phyloP scores from a whole-genome alignment of 2,113 vertebrate genomes.

The Gnathonemus longibarbis region DNA sequence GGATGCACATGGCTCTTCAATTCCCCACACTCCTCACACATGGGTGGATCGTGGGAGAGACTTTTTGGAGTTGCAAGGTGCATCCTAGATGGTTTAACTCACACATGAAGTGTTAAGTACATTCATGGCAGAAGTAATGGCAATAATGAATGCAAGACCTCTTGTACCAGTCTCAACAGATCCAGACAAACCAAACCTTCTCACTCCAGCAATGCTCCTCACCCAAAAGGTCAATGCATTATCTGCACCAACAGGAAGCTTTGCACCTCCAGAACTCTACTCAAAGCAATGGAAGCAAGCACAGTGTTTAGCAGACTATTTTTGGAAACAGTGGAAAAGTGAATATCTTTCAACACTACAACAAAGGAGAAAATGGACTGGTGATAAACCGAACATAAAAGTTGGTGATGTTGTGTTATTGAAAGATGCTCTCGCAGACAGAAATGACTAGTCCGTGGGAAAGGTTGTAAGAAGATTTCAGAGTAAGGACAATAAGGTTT shows the following conservation, averaged over 20 bases:
- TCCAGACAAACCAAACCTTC: neutral
- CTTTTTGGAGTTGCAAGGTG: neutral
- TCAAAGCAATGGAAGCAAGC: neutral
- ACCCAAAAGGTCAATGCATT: neutral
- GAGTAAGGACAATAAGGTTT: too few relatives aligned
- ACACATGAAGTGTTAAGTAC: neutral
- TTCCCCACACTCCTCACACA: conserved; percentile 21
- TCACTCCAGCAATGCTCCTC: neutral
- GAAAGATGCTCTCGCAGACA: too few relatives aligned
- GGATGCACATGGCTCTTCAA: conserved; percentile 21
- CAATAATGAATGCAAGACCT: conserved; percentile 16
- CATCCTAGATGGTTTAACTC: neutral
- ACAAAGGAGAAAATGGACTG: too few relatives aligned
- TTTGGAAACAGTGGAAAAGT: neutral
- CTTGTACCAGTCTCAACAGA: neutral
- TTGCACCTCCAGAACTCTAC: neutral
- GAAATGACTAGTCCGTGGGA: too few relatives aligned
- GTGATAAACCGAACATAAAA: too few relatives aligned
- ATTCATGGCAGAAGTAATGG: conserved; percentile 11
- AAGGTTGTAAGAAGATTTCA: too few relatives aligned
- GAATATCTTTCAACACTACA: neutral
- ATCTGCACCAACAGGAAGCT: neutral
- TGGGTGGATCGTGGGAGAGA: conserved; percentile 21
- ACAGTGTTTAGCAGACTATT: neutral
- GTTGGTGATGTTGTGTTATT: too few relatives aligned